These are phyloP conservation scores for Sycophila texana DNA, from an alignment of 2,888 invertebrate species.

Conservation along the genomic window DNA sequence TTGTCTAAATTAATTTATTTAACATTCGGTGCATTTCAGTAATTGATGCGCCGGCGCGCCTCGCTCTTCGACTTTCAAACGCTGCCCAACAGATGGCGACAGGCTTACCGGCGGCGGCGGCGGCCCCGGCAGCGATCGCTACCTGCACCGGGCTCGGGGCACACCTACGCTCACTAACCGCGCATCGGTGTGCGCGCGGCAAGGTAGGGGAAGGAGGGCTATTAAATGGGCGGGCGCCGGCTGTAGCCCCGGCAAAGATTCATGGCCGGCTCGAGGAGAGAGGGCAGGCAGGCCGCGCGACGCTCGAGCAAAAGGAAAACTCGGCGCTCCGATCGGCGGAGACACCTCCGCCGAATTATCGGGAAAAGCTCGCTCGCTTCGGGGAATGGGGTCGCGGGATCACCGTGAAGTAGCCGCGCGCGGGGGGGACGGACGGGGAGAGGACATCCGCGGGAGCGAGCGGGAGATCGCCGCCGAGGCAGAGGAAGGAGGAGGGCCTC, in stretches of 20 bases:
- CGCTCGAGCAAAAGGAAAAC: not conserved
- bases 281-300: not conserved
- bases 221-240: conserved; percentile 75
- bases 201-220: conserved; percentile 69
- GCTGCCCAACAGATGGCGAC: conserved; percentile 35
- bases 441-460: conserved; percentile 38
- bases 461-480: conserved; percentile 50
- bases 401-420: not conserved
- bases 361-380: conserved; percentile 47
- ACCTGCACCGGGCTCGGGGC: no score
- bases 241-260: conserved; percentile 71
- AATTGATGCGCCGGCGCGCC: conserved; percentile 21
- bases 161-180: not conserved
- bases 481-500: conserved; percentile 62
- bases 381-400: not conserved
- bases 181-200: not conserved
- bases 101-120: conserved; percentile 5
- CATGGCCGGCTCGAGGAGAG: conserved; percentile 71
- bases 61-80: not conserved
- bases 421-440: conserved; percentile 7
- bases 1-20: no score
- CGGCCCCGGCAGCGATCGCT: not conserved
- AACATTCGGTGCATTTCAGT: no score
- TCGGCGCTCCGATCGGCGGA: no score
- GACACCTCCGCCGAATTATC: conserved; percentile 34